Conservation (phyloP, 1,140 invertebrate species). For the Sminthurides bifidus region DNA sequence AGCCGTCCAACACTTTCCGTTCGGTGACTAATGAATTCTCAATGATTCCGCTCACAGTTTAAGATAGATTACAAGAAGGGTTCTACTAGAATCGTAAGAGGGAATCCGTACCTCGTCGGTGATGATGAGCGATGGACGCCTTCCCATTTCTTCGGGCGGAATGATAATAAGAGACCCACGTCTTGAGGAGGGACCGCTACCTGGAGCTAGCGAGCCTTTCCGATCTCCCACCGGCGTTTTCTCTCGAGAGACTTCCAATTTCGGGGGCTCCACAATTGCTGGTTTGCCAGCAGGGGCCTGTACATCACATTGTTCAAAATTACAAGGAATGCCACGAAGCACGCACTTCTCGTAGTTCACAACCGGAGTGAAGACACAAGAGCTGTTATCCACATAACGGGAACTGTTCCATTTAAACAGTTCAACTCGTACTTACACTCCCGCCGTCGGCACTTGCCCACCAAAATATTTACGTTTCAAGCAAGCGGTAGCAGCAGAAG, state of each 20-base stretch:
- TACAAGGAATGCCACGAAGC: not conserved
- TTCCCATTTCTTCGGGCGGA: constrained; percentile 61
- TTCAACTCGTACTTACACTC: not conserved
- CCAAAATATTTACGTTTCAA: no score
- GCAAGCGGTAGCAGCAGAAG: no score
- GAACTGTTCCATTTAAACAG: not conserved
- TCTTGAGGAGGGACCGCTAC: constrained; percentile 49
- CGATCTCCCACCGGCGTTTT: constrained; percentile 53
- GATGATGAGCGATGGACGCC: constrained; percentile 75
- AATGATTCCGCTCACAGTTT: no score
- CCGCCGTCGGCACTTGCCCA: no score
- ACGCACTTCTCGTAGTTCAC: not conserved
- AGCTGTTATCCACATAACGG: not conserved
- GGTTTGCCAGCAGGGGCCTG: constrained; percentile 22
- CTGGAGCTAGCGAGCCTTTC: constrained; percentile 65
- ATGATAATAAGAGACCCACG: constrained; percentile 73
- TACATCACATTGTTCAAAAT: not conserved
- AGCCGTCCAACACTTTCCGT: no score
- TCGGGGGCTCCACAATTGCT: constrained; percentile 32
- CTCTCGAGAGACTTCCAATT: constrained; percentile 68
- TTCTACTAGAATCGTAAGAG: not conserved
- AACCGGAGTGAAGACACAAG: not conserved
- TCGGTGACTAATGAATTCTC: no score
- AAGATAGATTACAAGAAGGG: not conserved
- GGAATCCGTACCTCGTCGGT: constrained; percentile 78